phyloP scores from a whole-genome alignment of 2,797 vertebrate species.

The Diglossa cyanea region DNA sequence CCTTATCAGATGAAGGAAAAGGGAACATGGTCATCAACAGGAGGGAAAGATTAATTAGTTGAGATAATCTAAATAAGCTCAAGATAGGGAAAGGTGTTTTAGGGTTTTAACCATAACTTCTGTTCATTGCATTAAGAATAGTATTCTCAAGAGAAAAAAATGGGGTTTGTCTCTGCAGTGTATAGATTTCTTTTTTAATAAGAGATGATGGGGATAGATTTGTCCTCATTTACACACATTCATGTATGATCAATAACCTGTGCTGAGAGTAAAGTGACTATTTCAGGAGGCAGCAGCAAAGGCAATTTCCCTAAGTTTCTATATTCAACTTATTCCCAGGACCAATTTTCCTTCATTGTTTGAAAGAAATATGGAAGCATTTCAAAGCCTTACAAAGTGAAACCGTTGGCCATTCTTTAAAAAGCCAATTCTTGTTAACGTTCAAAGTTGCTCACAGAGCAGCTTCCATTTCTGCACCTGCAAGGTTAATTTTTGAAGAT shows the following conservation, averaged over 20 bases:
- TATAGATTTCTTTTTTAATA: neutral
- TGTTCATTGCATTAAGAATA: neutral
- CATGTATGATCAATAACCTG: neutral
- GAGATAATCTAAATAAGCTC: neutral
- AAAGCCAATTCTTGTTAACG: neutral
- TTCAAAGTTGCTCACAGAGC: neutral
- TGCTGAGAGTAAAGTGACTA: neutral
- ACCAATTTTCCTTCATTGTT: neutral
- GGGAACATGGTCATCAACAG: neutral
- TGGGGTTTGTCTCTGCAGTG: neutral
- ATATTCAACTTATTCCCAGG: neutral
- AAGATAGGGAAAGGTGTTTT: neutral
- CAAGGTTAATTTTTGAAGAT: slow-evolving; percentile 15
- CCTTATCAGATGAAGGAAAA: neutral
- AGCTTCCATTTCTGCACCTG: neutral
- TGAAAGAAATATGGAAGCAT: neutral
- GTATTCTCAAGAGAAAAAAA: neutral
- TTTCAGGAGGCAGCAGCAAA: neutral
- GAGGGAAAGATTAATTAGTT: neutral
- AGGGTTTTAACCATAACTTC: neutral
- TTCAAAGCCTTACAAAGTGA: neutral
- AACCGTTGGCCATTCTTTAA: neutral
- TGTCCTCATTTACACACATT: neutral
- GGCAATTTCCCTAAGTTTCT: neutral
- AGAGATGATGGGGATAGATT: neutral